Evolutionary conservation across 2,797 vertebrate species (phyloP).

Genomic region (Agapornis canus): DNA sequence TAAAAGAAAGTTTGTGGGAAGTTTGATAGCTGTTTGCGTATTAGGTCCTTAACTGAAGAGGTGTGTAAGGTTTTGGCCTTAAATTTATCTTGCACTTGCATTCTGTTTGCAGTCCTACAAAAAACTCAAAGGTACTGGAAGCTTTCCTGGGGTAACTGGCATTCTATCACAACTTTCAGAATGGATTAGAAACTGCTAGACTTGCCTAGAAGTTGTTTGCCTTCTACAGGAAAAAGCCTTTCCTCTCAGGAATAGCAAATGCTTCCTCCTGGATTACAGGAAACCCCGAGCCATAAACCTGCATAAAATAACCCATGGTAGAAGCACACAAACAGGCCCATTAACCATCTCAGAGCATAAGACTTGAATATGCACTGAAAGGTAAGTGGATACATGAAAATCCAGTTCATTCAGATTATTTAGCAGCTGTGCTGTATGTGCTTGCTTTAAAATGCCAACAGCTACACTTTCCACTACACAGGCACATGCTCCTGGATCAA

Average conservation of each 20-base stretch:
- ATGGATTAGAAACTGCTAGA: not conserved
- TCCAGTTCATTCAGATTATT: not conserved
- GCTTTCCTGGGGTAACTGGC: not conserved
- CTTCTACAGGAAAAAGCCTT: not conserved
- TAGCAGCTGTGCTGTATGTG: not conserved
- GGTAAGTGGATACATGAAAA: not conserved
- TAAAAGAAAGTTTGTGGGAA: no score
- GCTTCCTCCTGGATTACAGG: not conserved
- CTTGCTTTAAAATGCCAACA: not conserved
- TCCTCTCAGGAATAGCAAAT: not conserved
- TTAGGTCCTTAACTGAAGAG: not conserved
- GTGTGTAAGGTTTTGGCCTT: not conserved
- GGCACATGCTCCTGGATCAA: not conserved
- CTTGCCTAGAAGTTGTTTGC: not conserved
- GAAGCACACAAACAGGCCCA: accelerated
- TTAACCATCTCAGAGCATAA: not conserved
- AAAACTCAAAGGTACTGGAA: not conserved
- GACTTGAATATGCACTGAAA: not conserved
- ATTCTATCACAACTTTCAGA: not conserved
- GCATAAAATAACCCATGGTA: not conserved
- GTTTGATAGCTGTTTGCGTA: not conserved
- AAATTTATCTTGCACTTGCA: not conserved
- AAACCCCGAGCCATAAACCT: not conserved
- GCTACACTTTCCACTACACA: not conserved
- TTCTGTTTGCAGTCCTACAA: not conserved